These are phyloP conservation scores for Spinus pinus DNA, from an alignment of 2,797 vertebrate genomes.

Conservation along the genomic window DNA sequence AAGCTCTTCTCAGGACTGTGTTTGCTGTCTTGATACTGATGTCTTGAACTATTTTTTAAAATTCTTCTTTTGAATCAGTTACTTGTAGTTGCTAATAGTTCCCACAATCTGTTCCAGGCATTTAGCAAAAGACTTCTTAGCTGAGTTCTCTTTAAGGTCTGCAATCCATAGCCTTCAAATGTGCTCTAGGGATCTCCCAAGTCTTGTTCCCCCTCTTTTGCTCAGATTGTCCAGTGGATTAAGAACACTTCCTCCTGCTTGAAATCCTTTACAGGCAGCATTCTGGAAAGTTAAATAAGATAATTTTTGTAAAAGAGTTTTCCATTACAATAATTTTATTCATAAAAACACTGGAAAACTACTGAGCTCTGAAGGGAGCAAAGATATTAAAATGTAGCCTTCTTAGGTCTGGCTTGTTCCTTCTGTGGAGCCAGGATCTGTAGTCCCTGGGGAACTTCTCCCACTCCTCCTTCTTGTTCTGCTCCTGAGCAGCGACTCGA, in stretches of 20 bases:
- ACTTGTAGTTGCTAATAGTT: neutral
- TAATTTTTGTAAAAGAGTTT: neutral
- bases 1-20: neutral
- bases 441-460: neutral
- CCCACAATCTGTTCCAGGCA: neutral
- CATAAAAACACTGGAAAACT: neutral
- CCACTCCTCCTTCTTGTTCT: slow-evolving; percentile 12
- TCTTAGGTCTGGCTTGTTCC: neutral
- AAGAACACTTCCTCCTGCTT: neutral
- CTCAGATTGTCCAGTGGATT: neutral
- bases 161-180: neutral
- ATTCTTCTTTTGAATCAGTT: neutral
- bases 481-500: neutral
- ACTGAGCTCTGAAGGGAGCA: neutral
- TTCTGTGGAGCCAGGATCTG: neutral
- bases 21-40: neutral
- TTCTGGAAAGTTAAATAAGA: neutral
- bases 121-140: neutral
- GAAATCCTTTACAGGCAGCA: neutral
- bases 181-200: neutral
- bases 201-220: neutral
- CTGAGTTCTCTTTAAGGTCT: neutral
- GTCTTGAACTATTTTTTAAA: neutral
- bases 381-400: neutral
- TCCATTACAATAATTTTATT: neutral